Evolutionary conservation across 2,113 vertebrate species (phyloP).

Genomic region (Accipiter cooperii): DNA sequence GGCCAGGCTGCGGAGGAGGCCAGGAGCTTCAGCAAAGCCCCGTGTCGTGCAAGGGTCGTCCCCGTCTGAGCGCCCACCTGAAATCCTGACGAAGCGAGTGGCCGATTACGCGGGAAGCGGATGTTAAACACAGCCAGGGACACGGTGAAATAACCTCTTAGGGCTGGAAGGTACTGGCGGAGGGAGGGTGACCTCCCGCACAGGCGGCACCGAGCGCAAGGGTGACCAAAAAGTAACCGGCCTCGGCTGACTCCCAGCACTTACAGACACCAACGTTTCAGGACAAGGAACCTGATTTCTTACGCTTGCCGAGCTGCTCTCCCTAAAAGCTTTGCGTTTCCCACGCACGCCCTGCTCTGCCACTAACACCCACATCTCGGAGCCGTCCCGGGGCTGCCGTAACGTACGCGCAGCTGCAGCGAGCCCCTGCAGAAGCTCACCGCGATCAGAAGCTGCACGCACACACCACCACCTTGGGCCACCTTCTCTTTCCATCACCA

Average conservation of each 20-base stretch:
- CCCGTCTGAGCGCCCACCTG: neutral
- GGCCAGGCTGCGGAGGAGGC: neutral
- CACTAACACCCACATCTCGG: neutral
- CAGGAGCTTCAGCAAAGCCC: neutral
- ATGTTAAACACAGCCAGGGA: neutral
- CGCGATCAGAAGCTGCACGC: neutral
- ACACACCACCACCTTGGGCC: neutral
- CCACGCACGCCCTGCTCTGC: neutral
- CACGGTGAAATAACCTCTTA: neutral
- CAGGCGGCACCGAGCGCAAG: fast-evolving
- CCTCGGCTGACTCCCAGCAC: neutral
- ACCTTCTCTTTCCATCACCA: neutral
- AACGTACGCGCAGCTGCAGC: neutral
- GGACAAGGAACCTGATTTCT: neutral
- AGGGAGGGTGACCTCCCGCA: neutral
- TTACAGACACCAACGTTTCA: neutral
- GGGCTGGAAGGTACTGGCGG: fast-evolving
- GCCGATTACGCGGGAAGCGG: fast-evolving
- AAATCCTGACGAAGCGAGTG: neutral
- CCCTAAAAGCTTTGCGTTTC: neutral
- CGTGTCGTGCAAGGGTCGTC: neutral
- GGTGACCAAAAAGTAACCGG: neutral
- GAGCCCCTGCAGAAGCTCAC: neutral
- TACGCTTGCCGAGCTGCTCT: neutral
- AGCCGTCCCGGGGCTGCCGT: neutral